Evolutionary conservation across 1,140 invertebrate genomes (phyloP).

Genomic region (Tribolium madens): DNA sequence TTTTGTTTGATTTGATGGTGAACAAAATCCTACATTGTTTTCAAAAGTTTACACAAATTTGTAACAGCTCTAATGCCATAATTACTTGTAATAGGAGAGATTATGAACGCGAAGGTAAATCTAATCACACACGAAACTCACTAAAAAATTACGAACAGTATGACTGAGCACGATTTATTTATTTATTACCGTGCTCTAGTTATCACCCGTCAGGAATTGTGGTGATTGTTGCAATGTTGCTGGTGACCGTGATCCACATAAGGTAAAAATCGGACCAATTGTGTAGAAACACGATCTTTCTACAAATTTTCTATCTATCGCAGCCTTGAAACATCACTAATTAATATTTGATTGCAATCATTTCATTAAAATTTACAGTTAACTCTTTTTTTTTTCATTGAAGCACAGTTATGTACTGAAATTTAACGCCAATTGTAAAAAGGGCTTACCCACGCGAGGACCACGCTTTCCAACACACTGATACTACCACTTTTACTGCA

Average conservation of each 20-base stretch:
- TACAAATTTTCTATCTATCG: neutral
- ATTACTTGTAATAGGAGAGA: too few relatives aligned
- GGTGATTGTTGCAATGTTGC: slow-evolving; percentile 26
- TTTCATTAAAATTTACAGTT: slow-evolving; percentile 10
- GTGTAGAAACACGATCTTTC: slow-evolving; percentile 4
- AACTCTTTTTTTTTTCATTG: neutral
- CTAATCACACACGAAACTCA: neutral
- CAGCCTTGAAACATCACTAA: slow-evolving; percentile 8
- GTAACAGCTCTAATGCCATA: too few relatives aligned
- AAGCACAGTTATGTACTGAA: neutral
- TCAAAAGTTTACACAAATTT: slow-evolving; percentile 13
- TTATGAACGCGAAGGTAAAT: too few relatives aligned
- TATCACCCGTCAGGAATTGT: slow-evolving; percentile 30
- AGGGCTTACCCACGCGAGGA: neutral
- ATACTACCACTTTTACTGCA: slow-evolving; percentile 24
- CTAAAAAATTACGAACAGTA: slow-evolving; percentile 2
- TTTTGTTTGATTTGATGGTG: neutral
- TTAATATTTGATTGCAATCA: slow-evolving; percentile 8
- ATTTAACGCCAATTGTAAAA: neutral
- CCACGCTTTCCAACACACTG: neutral
- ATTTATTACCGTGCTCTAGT: slow-evolving; percentile 38
- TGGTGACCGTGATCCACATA: slow-evolving; percentile 34
- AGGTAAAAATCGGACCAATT: slow-evolving; percentile 14
- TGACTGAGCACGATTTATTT: slow-evolving; percentile 25
- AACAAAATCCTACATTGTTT: neutral